Percentiles rank a stretch among this genome's conserved stretches.
Conservation (phyloP, 2,888 invertebrate genomes). For the Dicyrtoma fusca region DNA sequence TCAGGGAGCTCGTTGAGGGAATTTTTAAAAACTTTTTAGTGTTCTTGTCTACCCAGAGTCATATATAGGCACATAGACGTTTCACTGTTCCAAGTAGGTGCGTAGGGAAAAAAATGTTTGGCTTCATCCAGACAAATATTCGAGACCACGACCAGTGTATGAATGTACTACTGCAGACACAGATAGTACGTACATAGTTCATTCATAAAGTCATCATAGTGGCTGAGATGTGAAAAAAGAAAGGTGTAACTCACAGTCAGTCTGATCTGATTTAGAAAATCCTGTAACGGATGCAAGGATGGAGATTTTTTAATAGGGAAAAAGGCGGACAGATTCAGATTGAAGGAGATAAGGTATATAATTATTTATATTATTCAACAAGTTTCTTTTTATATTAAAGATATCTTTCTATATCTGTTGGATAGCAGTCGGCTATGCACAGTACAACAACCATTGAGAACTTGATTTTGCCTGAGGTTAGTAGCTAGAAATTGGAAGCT, state of each 20-base stretch:
- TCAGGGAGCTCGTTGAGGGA: too few relatives aligned
- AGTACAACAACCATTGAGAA: too few relatives aligned
- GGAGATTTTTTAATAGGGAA: not conserved
- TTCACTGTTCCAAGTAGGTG: not conserved
- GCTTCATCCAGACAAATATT: not conserved
- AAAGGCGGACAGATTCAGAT: not conserved
- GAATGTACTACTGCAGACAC: too few relatives aligned
- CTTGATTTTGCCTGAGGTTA: too few relatives aligned
- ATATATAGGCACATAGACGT: too few relatives aligned
- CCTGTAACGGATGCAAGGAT: not conserved
- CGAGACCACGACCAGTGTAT: not conserved
- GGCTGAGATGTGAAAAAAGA: not conserved
- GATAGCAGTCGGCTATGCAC: too few relatives aligned
- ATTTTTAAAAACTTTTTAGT: too few relatives aligned
- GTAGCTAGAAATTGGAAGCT: too few relatives aligned
- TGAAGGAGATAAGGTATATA: not conserved
- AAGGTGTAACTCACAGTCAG: conserved; percentile 11
- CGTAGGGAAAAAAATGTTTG: not conserved
- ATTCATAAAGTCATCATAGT: conserved; percentile 9
- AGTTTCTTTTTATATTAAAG: too few relatives aligned
- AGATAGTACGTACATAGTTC: too few relatives aligned
- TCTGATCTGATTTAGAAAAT: conserved; percentile 3
- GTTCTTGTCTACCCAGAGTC: not conserved
- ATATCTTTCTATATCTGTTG: too few relatives aligned
- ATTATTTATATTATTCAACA: not conserved